These are phyloP conservation scores for Myotis vivesi DNA, from an alignment of 2,797 vertebrate species.

Conservation along the genomic window DNA sequence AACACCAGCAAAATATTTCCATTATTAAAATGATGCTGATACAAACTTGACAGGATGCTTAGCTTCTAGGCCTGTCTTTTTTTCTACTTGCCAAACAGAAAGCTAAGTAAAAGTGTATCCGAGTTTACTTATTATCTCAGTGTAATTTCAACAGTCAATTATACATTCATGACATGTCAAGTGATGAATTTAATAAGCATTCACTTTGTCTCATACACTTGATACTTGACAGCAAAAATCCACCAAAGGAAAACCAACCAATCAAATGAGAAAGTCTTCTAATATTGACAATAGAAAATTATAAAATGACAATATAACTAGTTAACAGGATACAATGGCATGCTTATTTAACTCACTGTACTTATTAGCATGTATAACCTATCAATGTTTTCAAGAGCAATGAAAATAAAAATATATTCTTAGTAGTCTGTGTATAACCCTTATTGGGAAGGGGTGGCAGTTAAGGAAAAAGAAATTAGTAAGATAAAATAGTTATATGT, in stretches of 20 bases:
- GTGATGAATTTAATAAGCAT: conserved; percentile 38
- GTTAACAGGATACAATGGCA: conserved; percentile 4
- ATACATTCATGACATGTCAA: conserved; percentile 9
- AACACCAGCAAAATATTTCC: not conserved
- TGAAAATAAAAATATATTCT: not conserved
- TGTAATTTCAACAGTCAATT: conserved; percentile 35
- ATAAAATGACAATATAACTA: conserved; percentile 35
- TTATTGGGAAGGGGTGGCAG: not conserved
- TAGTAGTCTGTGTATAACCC: not conserved
- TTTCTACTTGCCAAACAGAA: not conserved
- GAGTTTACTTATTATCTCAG: conserved; percentile 15
- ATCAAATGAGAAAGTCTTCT: conserved; percentile 38
- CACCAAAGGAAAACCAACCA: conserved; percentile 2
- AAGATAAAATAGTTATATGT: not conserved
- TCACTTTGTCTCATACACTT: not conserved
- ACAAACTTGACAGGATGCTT: not conserved
- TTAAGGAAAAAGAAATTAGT: not conserved
- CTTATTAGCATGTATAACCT: not conserved
- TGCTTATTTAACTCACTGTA: not conserved
- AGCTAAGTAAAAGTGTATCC: not conserved
- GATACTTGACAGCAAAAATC: conserved; percentile 1
- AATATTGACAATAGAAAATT: conserved; percentile 53
- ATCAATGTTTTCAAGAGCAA: not conserved
- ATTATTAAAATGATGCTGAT: not conserved
- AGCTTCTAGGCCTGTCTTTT: not conserved